Evolutionary conservation across 2,888 invertebrate species (phyloP).

Genomic region (Diogma glabrata): DNA sequence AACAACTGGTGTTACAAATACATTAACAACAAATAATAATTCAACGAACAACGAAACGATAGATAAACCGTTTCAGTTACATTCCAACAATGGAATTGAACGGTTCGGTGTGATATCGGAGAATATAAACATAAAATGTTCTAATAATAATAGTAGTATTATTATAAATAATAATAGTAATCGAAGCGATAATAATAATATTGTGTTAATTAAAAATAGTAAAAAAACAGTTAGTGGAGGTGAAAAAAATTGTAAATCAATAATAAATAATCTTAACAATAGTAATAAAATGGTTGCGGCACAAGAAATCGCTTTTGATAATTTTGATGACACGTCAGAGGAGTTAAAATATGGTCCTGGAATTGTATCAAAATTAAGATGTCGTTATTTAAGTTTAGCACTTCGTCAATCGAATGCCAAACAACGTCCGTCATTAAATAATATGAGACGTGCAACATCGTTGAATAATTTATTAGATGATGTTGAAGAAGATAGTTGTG

Average conservation of each 20-base stretch:
- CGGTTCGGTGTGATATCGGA: constrained; percentile 9
- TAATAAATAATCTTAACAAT: constrained; percentile 19
- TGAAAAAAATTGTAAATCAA: constrained; percentile 1
- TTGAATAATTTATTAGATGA: constrained; percentile 76
- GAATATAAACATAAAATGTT: constrained; percentile 8
- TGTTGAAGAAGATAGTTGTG: constrained; percentile 14
- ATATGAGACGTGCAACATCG: constrained; percentile 67
- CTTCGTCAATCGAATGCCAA: constrained; percentile 57
- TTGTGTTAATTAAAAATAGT: background rate
- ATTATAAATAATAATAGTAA: constrained; percentile 3
- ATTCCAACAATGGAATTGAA: constrained; percentile 33
- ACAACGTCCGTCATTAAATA: constrained; percentile 53
- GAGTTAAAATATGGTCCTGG: constrained; percentile 85
- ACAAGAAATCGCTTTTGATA: constrained; percentile 30
- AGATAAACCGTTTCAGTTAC: constrained; percentile 26
- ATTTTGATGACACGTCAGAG: constrained; percentile 47
- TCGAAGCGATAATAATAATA: background rate
- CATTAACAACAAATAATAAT: constrained; percentile 6
- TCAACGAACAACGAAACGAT: too few species aligned
- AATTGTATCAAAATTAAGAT: constrained; percentile 76
- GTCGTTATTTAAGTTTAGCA: constrained; percentile 76
- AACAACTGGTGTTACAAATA: background rate
- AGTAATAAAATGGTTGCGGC: constrained; percentile 41
- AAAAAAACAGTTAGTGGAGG: background rate
- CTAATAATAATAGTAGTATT: constrained; percentile 1